A percentile compares a stretch with the other conserved stretches of the same genome.
phyloP scores from a whole-genome alignment of 2,888 invertebrate genomes.

The Diaphora mendica region DNA sequence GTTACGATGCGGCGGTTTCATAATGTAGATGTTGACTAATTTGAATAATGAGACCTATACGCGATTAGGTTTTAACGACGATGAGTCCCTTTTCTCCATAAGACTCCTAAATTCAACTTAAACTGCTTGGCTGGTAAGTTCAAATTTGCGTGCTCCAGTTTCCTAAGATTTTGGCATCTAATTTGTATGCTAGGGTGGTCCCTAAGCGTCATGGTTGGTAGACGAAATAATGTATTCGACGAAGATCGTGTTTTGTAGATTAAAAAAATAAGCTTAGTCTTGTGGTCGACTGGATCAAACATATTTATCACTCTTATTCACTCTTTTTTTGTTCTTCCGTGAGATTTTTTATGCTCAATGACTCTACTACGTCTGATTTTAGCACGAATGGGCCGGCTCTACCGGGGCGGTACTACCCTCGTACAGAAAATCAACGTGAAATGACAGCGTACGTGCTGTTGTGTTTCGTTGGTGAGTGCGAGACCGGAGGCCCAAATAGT shows the following conservation, averaged over 20 bases:
- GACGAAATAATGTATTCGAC: slow-evolving; percentile 72
- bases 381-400: too few species aligned
- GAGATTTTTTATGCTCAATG: not conserved
- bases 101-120: slow-evolving; percentile 46
- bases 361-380: too few species aligned
- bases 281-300: slow-evolving; percentile 18
- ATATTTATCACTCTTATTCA: slow-evolving; percentile 16
- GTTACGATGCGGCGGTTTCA: slow-evolving; percentile 58
- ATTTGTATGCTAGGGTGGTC: slow-evolving; percentile 74
- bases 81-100: slow-evolving; percentile 63
- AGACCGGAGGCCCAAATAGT: too few species aligned
- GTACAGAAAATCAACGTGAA: too few species aligned
- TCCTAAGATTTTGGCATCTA: slow-evolving; percentile 61
- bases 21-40: slow-evolving; percentile 70
- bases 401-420: too few species aligned
- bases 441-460: too few species aligned
- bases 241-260: slow-evolving; percentile 62
- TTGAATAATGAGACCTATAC: slow-evolving; percentile 80
- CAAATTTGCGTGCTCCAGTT: slow-evolving; percentile 29
- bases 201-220: slow-evolving; percentile 74
- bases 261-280: slow-evolving; percentile 57
- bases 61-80: slow-evolving; percentile 83
- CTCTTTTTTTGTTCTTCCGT: not conserved
- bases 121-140: slow-evolving; percentile 25
- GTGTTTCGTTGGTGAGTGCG: too few species aligned